Percentiles rank a stretch among this genome's conserved stretches.
Evolutionary conservation across 2,888 invertebrate genomes (phyloP).

Genomic region (Timema podura): DNA sequence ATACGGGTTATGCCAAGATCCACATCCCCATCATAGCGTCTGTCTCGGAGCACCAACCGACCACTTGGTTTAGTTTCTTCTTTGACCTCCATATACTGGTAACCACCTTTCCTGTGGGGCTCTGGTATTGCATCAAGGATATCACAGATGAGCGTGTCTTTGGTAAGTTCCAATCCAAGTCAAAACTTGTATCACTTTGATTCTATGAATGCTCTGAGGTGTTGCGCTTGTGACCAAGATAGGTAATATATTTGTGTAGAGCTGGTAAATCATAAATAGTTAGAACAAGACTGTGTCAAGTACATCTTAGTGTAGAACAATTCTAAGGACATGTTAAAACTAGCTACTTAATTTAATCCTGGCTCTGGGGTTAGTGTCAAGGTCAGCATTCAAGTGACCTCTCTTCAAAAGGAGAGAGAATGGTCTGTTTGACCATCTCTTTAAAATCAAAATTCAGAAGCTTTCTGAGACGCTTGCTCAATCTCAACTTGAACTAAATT

Average conservation of each 20-base stretch:
- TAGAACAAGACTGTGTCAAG: neutral
- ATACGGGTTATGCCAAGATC: constrained; percentile 98
- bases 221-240: neutral
- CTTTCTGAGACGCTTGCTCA: too few relatives aligned
- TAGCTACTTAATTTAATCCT: too few relatives aligned
- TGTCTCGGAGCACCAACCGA: constrained; percentile 99
- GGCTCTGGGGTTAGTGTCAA: too few relatives aligned
- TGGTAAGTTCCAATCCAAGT: constrained; percentile 56
- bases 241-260: neutral
- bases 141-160: constrained; percentile 97
- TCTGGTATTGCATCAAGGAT: constrained; percentile 98
- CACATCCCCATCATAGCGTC: constrained; percentile 99
- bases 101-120: constrained; percentile 94
- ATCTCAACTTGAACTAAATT: too few relatives aligned
- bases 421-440: too few relatives aligned
- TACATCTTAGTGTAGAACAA: too few relatives aligned
- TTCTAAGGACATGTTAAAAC: too few relatives aligned
- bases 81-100: constrained; percentile 97
- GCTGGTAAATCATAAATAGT: neutral
- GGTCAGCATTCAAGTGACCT: too few relatives aligned
- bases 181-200: constrained; percentile 9
- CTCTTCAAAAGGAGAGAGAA: too few relatives aligned
- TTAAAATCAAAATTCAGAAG: too few relatives aligned
- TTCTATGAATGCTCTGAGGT: constrained; percentile 21
- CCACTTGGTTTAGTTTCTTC: constrained; percentile 99